Conservation (phyloP, 1,140 invertebrate genomes). For the Lordiphosa stackelbergi region DNA sequence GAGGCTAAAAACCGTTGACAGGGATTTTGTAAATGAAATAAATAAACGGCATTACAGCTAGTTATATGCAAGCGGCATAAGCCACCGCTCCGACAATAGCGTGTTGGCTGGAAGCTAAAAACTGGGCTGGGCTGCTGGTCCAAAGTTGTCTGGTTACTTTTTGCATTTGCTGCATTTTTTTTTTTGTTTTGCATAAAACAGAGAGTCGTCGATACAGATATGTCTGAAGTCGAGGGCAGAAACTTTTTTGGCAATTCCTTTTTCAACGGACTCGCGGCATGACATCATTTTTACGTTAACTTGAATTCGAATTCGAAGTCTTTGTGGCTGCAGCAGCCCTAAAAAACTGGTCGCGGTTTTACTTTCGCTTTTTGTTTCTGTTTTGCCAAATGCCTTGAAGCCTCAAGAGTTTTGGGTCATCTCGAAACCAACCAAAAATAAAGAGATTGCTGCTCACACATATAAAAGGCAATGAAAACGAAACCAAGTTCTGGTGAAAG, state of each 20-base stretch:
- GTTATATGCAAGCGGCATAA: slow-evolving; percentile 58
- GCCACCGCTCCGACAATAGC: slow-evolving; percentile 17
- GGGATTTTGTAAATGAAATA: slow-evolving; percentile 56
- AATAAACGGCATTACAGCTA: slow-evolving; percentile 66
- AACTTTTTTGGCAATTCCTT: slow-evolving; percentile 57
- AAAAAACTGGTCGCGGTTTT: slow-evolving; percentile 68
- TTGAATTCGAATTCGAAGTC: slow-evolving; percentile 22
- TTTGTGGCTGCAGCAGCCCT: slow-evolving; percentile 44
- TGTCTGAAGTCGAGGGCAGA: slow-evolving; percentile 26
- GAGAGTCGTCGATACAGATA: slow-evolving; percentile 48
- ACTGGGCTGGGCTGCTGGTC: slow-evolving; percentile 35
- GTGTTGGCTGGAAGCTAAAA: slow-evolving; percentile 41
- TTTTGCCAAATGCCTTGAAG: slow-evolving; percentile 21
- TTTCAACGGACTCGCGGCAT: slow-evolving; percentile 45
- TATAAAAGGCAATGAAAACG: slow-evolving; percentile 64
- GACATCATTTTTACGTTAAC: slow-evolving; percentile 65
- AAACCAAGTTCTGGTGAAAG: slow-evolving; percentile 72
- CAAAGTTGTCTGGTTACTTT: slow-evolving; percentile 64
- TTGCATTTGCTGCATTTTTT: slow-evolving; percentile 54
- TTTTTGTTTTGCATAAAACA: slow-evolving; percentile 27
- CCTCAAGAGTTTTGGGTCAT: slow-evolving; percentile 17
- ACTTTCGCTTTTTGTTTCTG: slow-evolving; percentile 64
- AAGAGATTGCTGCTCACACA: slow-evolving; percentile 18
- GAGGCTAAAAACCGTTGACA: slow-evolving; percentile 36
- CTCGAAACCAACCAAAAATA: background rate